Evolutionary conservation across 2,113 vertebrate genomes (phyloP).

Genomic region (Trichechus manatus): DNA sequence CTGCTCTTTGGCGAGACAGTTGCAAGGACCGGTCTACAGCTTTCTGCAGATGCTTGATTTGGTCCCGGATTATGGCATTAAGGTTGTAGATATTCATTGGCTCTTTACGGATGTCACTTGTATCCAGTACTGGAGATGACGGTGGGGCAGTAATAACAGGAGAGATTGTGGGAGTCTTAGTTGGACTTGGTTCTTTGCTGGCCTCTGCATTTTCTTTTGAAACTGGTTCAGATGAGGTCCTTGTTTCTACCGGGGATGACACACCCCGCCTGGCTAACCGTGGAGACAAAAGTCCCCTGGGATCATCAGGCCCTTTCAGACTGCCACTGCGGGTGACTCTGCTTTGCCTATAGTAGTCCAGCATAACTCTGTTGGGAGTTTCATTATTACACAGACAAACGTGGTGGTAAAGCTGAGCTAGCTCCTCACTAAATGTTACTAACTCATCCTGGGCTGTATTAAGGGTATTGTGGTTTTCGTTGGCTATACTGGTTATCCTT

Average conservation of each 20-base stretch:
- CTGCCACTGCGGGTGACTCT: conserved; percentile 94
- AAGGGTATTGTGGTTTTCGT: conserved; percentile 95
- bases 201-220: conserved; percentile 89
- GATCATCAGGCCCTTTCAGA: conserved; percentile 95
- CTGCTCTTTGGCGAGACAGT: conserved; percentile 95
- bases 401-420: conserved; percentile 99
- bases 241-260: conserved; percentile 87
- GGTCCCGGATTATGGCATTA: conserved; percentile 98
- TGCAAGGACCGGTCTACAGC: conserved; percentile 97
- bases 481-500: conserved; percentile 89
- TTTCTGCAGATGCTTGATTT: conserved; percentile 98
- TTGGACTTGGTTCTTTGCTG: conserved; percentile 90
- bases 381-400: conserved; percentile 99
- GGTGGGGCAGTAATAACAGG: conserved; percentile 92
- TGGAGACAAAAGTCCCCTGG: conserved; percentile 94
- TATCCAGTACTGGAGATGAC: conserved; percentile 92
- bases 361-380: conserved; percentile 98
- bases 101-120: conserved; percentile 96
- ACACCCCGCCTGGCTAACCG: conserved; percentile 93
- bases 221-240: conserved; percentile 91
- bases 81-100: conserved; percentile 99
- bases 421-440: conserved; percentile 97
- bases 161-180: conserved; percentile 90
- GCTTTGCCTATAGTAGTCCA: conserved; percentile 98
- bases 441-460: conserved; percentile 97